Percentiles rank a stretch among this genome's conserved stretches.
Evolutionary conservation across 2,888 invertebrate genomes (phyloP).

Genomic region (Podotricha telesiphe): DNA sequence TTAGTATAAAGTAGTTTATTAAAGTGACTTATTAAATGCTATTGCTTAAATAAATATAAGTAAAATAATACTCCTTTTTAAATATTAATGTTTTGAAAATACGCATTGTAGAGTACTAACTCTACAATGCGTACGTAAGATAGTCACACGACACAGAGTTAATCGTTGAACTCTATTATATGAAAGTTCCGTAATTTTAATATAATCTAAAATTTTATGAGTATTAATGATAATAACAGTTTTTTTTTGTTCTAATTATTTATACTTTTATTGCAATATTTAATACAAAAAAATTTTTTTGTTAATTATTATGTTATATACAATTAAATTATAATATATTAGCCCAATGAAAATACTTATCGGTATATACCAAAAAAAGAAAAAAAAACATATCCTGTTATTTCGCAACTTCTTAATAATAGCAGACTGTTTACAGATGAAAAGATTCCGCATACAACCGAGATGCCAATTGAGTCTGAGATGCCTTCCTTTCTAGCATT

Average conservation of each 20-base stretch:
- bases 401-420: background rate
- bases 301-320: no score
- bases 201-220: background rate
- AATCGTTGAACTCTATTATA: constrained; percentile 61
- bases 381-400: background rate
- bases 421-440: constrained; percentile 9
- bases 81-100: background rate
- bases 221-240: background rate
- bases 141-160: background rate
- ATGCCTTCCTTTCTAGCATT: constrained; percentile 51
- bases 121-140: background rate
- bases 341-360: background rate
- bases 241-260: background rate
- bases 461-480: constrained; percentile 43
- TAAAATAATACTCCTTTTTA: background rate
- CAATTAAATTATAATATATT: background rate
- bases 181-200: constrained; percentile 34
- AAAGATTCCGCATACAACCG: constrained; percentile 16
- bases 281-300: no score
- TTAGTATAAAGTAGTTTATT: no score
- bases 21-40: no score
- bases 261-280: background rate
- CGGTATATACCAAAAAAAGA: background rate
- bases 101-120: background rate
- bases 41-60: no score